Evolutionary conservation across 2,113 vertebrate genomes (phyloP).

Genomic region (Myodes glareolus): DNA sequence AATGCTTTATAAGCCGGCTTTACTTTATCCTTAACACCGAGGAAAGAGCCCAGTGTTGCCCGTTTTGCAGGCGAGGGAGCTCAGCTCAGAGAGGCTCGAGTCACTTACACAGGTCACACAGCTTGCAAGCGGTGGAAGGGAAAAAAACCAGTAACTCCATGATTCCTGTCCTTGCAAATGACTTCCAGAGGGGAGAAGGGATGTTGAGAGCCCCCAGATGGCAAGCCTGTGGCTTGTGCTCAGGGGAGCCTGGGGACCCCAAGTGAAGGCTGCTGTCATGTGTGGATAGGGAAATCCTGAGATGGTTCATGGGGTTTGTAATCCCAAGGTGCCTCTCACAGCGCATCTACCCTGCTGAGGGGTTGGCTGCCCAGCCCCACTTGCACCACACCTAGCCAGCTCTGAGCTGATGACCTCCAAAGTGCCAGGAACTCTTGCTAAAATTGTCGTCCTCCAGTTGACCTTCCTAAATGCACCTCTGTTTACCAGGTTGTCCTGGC

Average conservation of each 20-base stretch:
- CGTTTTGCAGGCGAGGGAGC: neutral
- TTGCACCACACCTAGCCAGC: neutral
- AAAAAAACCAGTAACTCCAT: neutral
- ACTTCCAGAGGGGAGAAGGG: neutral
- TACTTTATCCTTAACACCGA: neutral
- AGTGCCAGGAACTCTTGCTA: conserved; percentile 16
- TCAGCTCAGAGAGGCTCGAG: neutral
- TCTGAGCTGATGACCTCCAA: neutral
- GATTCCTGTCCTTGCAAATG: neutral
- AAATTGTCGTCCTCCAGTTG: neutral
- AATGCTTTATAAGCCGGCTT: neutral
- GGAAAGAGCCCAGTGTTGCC: neutral
- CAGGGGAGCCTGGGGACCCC: neutral
- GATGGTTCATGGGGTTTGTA: neutral
- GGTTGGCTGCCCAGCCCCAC: neutral
- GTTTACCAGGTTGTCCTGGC: conserved; percentile 16
- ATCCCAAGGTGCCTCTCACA: too few relatives aligned
- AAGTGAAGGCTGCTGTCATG: neutral
- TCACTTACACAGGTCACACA: neutral
- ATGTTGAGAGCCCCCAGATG: neutral
- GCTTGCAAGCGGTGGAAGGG: neutral
- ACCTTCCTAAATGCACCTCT: conserved; percentile 30
- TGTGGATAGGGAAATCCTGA: neutral
- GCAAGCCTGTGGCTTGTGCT: neutral
- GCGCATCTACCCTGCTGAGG: neutral